These are phyloP conservation scores for Acleris laterana DNA, from an alignment of 2,888 invertebrate genomes.

Conservation along the genomic window DNA sequence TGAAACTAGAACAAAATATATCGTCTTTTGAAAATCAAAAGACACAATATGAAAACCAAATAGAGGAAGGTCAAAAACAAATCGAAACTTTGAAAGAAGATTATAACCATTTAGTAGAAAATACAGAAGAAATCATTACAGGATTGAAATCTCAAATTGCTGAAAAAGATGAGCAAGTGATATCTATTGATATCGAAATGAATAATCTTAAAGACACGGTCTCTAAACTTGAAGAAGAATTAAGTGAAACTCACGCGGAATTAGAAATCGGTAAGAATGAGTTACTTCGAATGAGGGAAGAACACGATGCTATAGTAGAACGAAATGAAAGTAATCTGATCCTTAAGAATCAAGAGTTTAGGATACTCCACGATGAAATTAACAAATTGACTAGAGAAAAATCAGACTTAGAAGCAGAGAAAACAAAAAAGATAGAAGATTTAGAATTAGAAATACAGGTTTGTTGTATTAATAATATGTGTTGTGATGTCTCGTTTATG, in stretches of 20 bases:
- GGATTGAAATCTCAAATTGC: conserved; percentile 58
- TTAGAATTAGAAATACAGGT: conserved; percentile 64
- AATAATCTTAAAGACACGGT: conserved; percentile 61
- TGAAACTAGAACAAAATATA: conserved; percentile 47
- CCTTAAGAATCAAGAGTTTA: conserved; percentile 64
- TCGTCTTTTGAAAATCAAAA: conserved; percentile 54
- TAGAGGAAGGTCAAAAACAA: conserved; percentile 40
- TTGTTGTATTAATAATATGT: conserved; percentile 49
- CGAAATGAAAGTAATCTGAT: conserved; percentile 55
- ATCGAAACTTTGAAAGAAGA: conserved; percentile 39
- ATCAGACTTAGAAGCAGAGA: conserved; percentile 48
- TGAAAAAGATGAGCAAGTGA: conserved; percentile 67
- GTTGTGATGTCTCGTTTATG: conserved; percentile 47
- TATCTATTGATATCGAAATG: conserved; percentile 67
- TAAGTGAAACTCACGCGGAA: conserved; percentile 65
- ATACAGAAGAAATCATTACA: conserved; percentile 58
- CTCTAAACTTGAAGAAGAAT: conserved; percentile 59
- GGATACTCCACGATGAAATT: conserved; percentile 57
- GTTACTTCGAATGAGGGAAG: conserved; percentile 58
- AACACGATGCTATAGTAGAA: conserved; percentile 57
- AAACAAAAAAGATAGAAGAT: conserved; percentile 49
- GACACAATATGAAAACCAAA: conserved; percentile 71
- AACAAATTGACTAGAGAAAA: conserved; percentile 50
- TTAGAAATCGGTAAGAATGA: conserved; percentile 70
- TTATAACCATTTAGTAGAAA: conserved; percentile 26